Evolutionary conservation across 2,113 vertebrate species (phyloP).

Genomic region (Xyliphius kryptos): DNA sequence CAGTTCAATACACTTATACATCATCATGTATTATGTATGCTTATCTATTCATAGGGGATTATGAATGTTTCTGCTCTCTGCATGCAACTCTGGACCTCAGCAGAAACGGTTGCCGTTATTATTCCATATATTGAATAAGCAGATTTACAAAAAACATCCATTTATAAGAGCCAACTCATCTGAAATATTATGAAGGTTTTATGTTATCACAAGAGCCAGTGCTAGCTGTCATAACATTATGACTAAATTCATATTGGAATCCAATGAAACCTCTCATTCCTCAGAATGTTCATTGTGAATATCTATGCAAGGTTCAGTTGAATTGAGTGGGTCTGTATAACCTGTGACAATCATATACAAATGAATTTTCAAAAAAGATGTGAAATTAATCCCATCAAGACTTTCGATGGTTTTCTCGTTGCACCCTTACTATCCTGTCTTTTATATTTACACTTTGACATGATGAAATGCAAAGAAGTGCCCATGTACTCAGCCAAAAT

Average conservation of each 20-base stretch:
- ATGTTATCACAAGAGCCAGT: neutral
- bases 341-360: neutral
- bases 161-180: neutral
- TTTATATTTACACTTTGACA: conserved; percentile 31
- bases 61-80: conserved; percentile 17
- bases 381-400: conserved; percentile 22
- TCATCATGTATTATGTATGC: conserved; percentile 31
- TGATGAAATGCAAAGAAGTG: neutral
- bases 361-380: neutral
- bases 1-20: conserved; percentile 3
- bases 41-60: conserved; percentile 25
- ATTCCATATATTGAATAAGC: conserved; percentile 10
- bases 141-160: conserved; percentile 12
- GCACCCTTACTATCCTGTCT: conserved; percentile 47
- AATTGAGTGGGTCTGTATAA: neutral
- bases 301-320: neutral
- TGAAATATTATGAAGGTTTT: conserved; percentile 14
- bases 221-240: neutral
- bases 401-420: conserved; percentile 36
- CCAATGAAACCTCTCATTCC: neutral
- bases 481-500: neutral
- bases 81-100: neutral
- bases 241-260: neutral
- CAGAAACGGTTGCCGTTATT: neutral
- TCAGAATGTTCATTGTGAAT: neutral